These are phyloP conservation scores for Otolemur garnettii DNA, from an alignment of 2,113 vertebrate genomes.

Conservation along the genomic window DNA sequence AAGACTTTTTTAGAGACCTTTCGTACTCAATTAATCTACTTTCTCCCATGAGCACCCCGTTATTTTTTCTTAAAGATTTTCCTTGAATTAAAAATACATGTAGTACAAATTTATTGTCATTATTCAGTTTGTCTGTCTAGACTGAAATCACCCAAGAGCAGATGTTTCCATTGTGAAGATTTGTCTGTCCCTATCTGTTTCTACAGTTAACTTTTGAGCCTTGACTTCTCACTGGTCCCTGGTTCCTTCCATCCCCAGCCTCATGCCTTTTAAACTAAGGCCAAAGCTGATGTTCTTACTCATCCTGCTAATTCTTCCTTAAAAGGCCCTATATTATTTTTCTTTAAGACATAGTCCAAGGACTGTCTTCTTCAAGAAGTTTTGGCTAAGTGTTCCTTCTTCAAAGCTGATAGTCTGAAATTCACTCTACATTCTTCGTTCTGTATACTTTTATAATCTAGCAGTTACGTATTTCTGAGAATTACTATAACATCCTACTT, in stretches of 20 bases:
- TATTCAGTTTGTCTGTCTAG: neutral
- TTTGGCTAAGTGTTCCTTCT: neutral
- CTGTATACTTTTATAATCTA: neutral
- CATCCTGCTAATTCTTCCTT: neutral
- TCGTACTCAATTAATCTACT: neutral
- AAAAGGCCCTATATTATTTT: neutral
- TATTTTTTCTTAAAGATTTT: slow-evolving; percentile 23
- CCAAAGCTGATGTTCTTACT: slow-evolving; percentile 1
- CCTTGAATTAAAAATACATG: neutral
- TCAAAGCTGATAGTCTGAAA: neutral
- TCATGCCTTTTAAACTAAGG: neutral
- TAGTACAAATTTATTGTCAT: neutral
- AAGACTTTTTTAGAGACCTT: neutral
- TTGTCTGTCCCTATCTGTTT: neutral
- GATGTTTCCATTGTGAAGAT: neutral
- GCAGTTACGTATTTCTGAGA: slow-evolving; percentile 24
- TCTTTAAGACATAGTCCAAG: neutral
- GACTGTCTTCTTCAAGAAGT: neutral
- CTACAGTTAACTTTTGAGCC: neutral
- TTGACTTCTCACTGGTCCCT: neutral
- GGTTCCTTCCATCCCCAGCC: neutral
- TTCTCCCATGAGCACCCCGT: neutral
- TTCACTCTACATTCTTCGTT: neutral
- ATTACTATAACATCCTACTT: neutral
- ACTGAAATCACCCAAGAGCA: neutral